Base-by-base conservation (phyloP, 2,888 invertebrate species). In the Athrips mouffetella region DNA sequence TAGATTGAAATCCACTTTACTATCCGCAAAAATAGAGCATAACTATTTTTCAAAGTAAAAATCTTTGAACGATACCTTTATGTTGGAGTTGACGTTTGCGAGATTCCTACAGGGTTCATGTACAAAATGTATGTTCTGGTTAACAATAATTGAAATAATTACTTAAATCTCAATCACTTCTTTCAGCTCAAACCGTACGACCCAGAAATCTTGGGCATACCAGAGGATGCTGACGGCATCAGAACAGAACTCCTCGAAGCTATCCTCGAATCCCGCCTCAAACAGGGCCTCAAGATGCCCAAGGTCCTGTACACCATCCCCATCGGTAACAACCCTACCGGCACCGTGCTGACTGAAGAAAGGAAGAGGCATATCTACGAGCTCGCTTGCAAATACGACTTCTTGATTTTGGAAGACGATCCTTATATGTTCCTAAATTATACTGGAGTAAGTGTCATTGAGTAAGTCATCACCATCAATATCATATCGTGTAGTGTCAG, bases 391-490 rank as follows among this genome's bases (percentile, higher is more conserved):
- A 89, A 91, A 70, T 94, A 93, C 71, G 92, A 95, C 76, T 90
- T 96, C 27, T 65, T 96, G 6, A 94, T 96, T 46, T 64, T 96
- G 5, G 96, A 96, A 70, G 96, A 96, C 64, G 95, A 95, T 74
- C 94, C 96, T 0, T 96, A 95, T 65, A 94, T 92, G 78, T 95
- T 93, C 68, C 80, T 96, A 65, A 92, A 93, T 70, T 96, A 93
- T 73, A 80, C 90, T 56, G 89, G 91, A 51, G 92, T 91, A 53
- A 80, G 81, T 44, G 4, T 18, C 16, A 3, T 27, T 15, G 10
- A 23, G 4, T 23, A n/a, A n/a, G n/a, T n/a, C n/a, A n/a, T n/a
- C n/a, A n/a, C n/a, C n/a, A n/a, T n/a, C n/a, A n/a, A n/a, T n/a
- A n/a, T n/a, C n/a, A 15, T 31, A 33, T 2, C 11, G 3, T 30